A percentile compares a stretch with the other conserved stretches of the same genome.
Conservation (phyloP, 37 sponge, comb jelly and placozoan species). For the Oscarella lobularis region DNA sequence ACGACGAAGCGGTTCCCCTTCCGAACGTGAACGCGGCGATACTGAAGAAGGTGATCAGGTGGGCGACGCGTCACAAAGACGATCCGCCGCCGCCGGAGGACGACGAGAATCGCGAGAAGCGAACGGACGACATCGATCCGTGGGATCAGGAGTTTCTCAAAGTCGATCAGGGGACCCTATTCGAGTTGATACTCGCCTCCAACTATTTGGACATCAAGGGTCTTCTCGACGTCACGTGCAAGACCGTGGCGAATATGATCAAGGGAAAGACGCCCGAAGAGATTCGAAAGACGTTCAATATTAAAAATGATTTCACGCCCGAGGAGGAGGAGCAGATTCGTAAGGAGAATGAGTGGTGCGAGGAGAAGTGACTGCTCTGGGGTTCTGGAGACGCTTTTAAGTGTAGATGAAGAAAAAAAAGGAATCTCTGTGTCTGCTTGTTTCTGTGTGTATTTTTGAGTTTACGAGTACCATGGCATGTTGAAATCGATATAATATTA, state of each 20-base stretch:
- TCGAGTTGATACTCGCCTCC: conserved; percentile 96
- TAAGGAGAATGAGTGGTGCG: conserved; percentile 99
- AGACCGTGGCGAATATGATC: conserved; percentile 99
- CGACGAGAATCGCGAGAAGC: conserved; percentile 96
- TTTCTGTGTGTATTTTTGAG: too few species aligned
- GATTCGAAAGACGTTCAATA: conserved; percentile 96
- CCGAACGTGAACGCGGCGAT: conserved; percentile 95
- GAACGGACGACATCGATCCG: conserved; percentile 95
- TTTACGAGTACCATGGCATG: too few species aligned
- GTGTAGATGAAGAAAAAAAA: too few species aligned
- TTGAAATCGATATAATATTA: too few species aligned
- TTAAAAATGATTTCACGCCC: conserved; percentile 98
- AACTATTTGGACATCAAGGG: conserved; percentile 99
- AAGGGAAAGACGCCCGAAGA: conserved; percentile 98
- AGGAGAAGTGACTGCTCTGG: conserved; percentile 56
- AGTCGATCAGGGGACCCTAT: conserved; percentile 98
- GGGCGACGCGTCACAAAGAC: conserved; percentile 79
- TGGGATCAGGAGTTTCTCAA: conserved; percentile 99
- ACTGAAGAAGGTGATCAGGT: conserved; percentile 86
- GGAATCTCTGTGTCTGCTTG: too few species aligned
- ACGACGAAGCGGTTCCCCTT: conserved; percentile 95
- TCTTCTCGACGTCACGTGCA: conserved; percentile 93
- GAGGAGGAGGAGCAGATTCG: conserved; percentile 97
- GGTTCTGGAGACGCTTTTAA: too few species aligned
- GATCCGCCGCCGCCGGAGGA: conserved; percentile 91